Percentiles rank a stretch among this genome's conserved stretches.
Conservation (phyloP, 2,113 vertebrate species). For the Alligator sinensis region DNA sequence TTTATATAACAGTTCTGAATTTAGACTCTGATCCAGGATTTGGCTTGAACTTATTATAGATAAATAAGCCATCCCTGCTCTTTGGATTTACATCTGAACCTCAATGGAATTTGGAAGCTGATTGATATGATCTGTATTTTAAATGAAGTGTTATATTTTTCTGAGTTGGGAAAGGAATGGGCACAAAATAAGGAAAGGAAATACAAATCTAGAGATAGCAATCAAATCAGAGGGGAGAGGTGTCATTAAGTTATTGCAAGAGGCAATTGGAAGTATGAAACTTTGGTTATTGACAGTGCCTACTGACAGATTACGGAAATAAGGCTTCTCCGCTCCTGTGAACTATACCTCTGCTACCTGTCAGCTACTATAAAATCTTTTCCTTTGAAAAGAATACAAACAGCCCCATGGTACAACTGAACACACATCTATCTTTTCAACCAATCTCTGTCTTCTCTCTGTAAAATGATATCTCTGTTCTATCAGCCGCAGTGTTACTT, state of each 20-base stretch:
- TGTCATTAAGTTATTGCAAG: not conserved
- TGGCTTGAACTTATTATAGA: not conserved
- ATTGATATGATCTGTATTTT: not conserved
- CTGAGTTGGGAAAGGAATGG: accelerated
- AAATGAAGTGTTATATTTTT: not conserved
- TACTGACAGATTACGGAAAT: not conserved
- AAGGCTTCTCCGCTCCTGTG: not conserved
- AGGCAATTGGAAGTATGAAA: not conserved
- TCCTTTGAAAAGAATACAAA: not conserved
- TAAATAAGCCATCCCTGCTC: not conserved
- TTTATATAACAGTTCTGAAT: accelerated
- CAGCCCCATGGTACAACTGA: not conserved
- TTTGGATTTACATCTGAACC: not conserved
- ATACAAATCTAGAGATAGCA: not conserved
- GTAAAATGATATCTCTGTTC: slow-evolving; percentile 35
- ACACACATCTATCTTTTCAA: slow-evolving; percentile 48
- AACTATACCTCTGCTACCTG: not conserved
- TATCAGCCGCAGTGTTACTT: slow-evolving; percentile 31
- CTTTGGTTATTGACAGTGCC: not conserved
- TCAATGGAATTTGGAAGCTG: accelerated
- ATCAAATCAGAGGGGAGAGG: not conserved
- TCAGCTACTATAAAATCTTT: not conserved
- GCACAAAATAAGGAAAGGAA: not conserved
- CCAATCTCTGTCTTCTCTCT: slow-evolving; percentile 29
- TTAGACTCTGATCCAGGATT: not conserved